These are phyloP conservation scores for Drosophila neocordata DNA, from an alignment of 1,140 invertebrate species.

Conservation along the genomic window DNA sequence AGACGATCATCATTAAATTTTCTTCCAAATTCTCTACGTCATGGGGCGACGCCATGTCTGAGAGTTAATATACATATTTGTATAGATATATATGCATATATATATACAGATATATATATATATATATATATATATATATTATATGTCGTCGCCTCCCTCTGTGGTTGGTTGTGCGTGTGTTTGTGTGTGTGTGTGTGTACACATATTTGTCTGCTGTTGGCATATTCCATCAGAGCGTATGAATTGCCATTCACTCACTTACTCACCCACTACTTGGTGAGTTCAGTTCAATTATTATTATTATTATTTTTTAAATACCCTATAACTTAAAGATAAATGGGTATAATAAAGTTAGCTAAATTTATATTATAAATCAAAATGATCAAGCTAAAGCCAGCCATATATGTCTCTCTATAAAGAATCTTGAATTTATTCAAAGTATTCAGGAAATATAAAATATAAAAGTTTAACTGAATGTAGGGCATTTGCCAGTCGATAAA, in stretches of 20 bases:
- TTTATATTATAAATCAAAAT: neutral
- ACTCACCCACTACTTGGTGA: neutral
- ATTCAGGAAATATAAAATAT: too few relatives aligned
- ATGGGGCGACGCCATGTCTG: conserved; percentile 16
- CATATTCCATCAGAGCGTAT: conserved; percentile 19
- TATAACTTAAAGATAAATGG: neutral
- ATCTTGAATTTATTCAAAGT: too few relatives aligned
- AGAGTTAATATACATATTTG: conserved; percentile 3
- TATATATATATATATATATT: neutral
- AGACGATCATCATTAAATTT: neutral
- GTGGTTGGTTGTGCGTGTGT: neutral
- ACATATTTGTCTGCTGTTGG: conserved; percentile 3
- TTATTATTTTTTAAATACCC: neutral
- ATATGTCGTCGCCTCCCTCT: too few relatives aligned
- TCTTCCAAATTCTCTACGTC: conserved; percentile 11
- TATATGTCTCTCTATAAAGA: too few relatives aligned
- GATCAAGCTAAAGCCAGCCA: too few relatives aligned
- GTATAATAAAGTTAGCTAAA: neutral
- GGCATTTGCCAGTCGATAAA: neutral
- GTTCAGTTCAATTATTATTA: neutral
- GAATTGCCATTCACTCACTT: conserved; percentile 13
- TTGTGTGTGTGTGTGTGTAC: neutral
- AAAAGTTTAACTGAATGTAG: neutral
- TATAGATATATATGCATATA: neutral
- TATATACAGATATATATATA: too few relatives aligned